Evolutionary conservation across 2,797 vertebrate species (phyloP).

Genomic region (Pantherophis alleghaniensis): DNA sequence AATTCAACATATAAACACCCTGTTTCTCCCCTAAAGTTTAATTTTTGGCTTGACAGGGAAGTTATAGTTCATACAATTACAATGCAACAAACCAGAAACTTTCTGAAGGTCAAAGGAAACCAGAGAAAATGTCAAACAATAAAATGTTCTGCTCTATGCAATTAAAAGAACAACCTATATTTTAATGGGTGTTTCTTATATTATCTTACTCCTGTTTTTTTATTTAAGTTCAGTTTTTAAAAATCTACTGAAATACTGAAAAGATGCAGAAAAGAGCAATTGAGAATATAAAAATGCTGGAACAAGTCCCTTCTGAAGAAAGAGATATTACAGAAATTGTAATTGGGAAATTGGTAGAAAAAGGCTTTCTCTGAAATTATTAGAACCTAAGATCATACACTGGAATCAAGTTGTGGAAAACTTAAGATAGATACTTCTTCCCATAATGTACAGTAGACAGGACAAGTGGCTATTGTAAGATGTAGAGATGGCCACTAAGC

Average conservation of each 20-base stretch:
- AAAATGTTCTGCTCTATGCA: slow-evolving; percentile 25
- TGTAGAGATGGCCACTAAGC: not conserved
- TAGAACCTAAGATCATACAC: not conserved
- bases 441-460: not conserved
- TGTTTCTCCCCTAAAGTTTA: slow-evolving; percentile 54
- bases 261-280: not conserved
- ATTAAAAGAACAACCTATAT: slow-evolving; percentile 17
- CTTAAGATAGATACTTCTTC: not conserved
- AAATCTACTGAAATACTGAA: not conserved
- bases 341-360: not conserved
- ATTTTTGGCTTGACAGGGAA: slow-evolving; percentile 60
- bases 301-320: not conserved
- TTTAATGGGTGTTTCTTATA: not conserved
- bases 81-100: slow-evolving; percentile 48
- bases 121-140: not conserved
- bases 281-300: not conserved
- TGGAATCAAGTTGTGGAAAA: not conserved
- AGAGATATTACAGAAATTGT: not conserved
- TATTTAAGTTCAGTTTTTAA: slow-evolving; percentile 25
- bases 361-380: not conserved
- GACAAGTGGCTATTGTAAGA: not conserved
- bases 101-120: slow-evolving; percentile 60
- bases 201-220: not conserved
- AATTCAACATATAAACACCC: slow-evolving; percentile 59
- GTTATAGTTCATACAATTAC: slow-evolving; percentile 59